phyloP scores from a whole-genome alignment of 2,797 vertebrate species.

The Sebastes taczanowskii region DNA sequence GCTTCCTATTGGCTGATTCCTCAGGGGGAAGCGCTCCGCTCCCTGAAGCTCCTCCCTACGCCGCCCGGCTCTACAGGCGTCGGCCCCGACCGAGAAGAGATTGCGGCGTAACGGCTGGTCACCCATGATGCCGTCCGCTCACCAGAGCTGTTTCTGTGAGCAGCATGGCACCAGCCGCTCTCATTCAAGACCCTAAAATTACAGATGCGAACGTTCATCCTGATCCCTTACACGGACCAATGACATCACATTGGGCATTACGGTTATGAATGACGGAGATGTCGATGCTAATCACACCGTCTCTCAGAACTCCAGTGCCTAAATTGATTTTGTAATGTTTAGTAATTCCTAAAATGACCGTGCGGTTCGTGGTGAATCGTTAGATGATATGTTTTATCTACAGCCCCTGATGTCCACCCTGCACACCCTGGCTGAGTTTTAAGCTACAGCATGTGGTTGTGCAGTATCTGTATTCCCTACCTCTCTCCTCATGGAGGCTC shows the following conservation, averaged over 20 bases:
- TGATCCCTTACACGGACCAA: conserved; percentile 35
- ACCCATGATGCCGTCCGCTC: conserved; percentile 17
- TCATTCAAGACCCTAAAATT: conserved; percentile 12
- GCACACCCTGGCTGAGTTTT: conserved; percentile 6
- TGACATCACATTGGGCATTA: conserved; percentile 2
- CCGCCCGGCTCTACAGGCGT: conserved; percentile 13
- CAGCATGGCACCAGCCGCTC: neutral
- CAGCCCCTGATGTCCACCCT: conserved; percentile 18
- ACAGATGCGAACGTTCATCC: neutral
- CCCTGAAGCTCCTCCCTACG: conserved; percentile 10
- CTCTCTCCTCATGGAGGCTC: conserved; percentile 51
- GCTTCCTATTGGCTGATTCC: conserved; percentile 36
- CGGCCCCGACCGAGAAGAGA: conserved; percentile 21
- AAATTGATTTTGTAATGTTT: conserved; percentile 43
- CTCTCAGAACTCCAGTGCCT: conserved; percentile 50
- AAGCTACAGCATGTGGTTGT: neutral
- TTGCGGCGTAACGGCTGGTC: conserved; percentile 7
- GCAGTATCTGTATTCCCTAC: conserved; percentile 50
- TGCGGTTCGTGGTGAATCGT: conserved; percentile 3
- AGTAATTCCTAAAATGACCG: conserved; percentile 4
- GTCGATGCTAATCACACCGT: conserved; percentile 16
- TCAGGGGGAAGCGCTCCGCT: conserved; percentile 4
- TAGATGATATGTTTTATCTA: conserved; percentile 26
- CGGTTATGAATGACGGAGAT: conserved; percentile 3
- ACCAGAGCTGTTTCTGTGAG: conserved; percentile 4